Evolutionary conservation across 2,888 invertebrate species (phyloP).

Genomic region (Copidosoma aretas): DNA sequence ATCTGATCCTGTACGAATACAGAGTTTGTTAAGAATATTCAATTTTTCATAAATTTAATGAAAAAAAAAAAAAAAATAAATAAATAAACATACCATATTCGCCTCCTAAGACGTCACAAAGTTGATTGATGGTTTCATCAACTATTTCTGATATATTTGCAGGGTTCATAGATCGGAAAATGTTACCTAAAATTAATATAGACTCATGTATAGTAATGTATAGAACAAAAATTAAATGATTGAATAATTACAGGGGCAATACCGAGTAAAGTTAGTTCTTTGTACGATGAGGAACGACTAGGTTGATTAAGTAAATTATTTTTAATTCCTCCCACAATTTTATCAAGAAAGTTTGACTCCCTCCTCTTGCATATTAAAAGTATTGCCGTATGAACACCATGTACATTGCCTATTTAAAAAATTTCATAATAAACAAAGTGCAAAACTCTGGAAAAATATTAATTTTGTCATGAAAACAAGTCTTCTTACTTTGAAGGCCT

Average conservation of each 20-base stretch:
- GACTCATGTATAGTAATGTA: conserved; percentile 12
- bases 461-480: neutral
- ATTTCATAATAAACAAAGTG: neutral
- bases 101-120: conserved; percentile 48
- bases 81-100: conserved; percentile 46
- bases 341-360: conserved; percentile 56
- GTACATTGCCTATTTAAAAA: conserved; percentile 44
- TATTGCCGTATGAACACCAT: conserved; percentile 52
- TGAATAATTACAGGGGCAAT: conserved; percentile 20
- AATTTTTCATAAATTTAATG: conserved; percentile 8
- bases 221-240: conserved; percentile 6
- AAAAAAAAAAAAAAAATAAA: conserved; percentile 16
- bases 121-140: conserved; percentile 46
- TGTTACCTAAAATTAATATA: conserved; percentile 46
- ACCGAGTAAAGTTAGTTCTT: conserved; percentile 51
- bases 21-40: neutral
- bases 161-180: conserved; percentile 52
- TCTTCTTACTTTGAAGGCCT: conserved; percentile 55
- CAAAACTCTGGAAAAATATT: neutral
- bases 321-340: conserved; percentile 53
- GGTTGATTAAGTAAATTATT: neutral
- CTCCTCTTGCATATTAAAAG: conserved; percentile 61
- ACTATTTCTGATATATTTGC: conserved; percentile 40
- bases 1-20: conserved; percentile 43
- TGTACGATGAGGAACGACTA: neutral